phyloP scores from a whole-genome alignment of 2,888 invertebrate genomes.

The Torymus auratus region DNA sequence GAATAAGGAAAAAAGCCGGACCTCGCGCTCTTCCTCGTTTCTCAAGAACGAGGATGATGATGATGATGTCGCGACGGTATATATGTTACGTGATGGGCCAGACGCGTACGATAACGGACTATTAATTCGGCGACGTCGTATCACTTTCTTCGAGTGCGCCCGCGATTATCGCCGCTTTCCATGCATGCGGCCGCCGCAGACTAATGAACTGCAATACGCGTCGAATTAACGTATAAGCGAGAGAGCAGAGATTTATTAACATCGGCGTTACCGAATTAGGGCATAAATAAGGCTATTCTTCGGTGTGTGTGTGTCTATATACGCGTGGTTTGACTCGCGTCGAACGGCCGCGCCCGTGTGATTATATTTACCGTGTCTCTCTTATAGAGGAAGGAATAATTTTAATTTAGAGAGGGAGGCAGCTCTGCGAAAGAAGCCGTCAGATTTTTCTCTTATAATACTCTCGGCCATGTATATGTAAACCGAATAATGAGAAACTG shows the following conservation, averaged over 20 bases:
- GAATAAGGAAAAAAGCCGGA: not conserved
- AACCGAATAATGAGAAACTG: no score
- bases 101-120: conserved; percentile 50
- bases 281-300: no score
- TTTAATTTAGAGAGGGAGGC: conserved; percentile 13
- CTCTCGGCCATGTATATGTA: no score
- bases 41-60: conserved; percentile 51
- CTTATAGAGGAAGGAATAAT: conserved; percentile 10
- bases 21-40: conserved; percentile 54
- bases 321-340: no score
- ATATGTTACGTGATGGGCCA: no score
- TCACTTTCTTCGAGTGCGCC: conserved; percentile 56
- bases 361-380: no score
- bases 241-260: conserved; percentile 5
- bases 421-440: not conserved
- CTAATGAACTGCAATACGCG: conserved; percentile 35
- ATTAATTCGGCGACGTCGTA: conserved; percentile 61
- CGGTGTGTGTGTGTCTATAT: no score
- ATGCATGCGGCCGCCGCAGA: not conserved
- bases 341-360: no score
- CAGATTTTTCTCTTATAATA: no score
- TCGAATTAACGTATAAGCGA: no score
- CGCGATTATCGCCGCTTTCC: conserved; percentile 27
- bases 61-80: not conserved
- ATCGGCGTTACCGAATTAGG: not conserved